A percentile compares a stretch with the other conserved stretches of the same genome.
These are phyloP conservation scores for Uropsilus gracilis DNA, from an alignment of 2,113 vertebrate genomes.

Conservation along the genomic window DNA sequence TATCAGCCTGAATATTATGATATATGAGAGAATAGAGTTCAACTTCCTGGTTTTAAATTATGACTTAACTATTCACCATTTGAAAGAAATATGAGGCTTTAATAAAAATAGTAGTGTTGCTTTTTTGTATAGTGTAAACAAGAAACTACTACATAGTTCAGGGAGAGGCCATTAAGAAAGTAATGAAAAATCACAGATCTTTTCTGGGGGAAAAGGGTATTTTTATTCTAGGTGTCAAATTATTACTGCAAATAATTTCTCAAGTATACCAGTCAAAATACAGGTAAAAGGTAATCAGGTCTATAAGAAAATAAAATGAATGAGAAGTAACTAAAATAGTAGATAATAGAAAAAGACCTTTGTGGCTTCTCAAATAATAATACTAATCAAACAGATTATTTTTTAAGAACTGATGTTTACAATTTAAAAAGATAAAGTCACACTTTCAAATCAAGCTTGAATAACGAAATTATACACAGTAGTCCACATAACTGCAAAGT, in stretches of 20 bases:
- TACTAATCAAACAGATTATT: background rate
- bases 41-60: background rate
- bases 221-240: background rate
- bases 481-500: background rate
- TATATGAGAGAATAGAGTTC: background rate
- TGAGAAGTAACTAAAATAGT: background rate
- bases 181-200: background rate
- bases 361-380: background rate
- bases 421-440: background rate
- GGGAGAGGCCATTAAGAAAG: background rate
- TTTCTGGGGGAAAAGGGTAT: background rate
- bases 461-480: background rate
- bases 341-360: background rate
- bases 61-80: background rate
- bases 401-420: no score
- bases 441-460: background rate
- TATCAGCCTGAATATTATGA: background rate
- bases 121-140: background rate
- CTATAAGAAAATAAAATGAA: background rate
- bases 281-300: background rate
- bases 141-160: background rate
- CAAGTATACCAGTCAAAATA: background rate
- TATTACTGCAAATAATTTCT: background rate
- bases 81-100: background rate
- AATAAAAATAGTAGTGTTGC: background rate